Base-by-base conservation (phyloP, 2,113 vertebrate species). In the Ctenodactylus gundi region DNA sequence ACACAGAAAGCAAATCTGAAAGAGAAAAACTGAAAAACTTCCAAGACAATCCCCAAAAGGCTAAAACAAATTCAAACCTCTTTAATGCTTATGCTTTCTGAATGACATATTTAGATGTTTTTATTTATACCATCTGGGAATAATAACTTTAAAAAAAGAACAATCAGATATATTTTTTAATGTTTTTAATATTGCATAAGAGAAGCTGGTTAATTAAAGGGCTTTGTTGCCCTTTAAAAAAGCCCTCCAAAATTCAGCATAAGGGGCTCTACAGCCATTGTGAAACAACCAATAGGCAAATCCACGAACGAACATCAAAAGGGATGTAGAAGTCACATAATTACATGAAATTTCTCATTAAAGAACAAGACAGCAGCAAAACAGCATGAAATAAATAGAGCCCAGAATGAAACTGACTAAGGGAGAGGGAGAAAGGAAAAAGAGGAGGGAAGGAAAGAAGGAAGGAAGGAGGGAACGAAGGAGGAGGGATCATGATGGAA, bases 121-220 rank as follows among this genome's bases (percentile, higher is more conserved):
- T 90, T 83, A 88, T 58, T 96, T 60, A 90, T 75, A 51, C 41
- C 36, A 83, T 23, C 6, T 55, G 36, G 31, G 77, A 83, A 57
- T 34, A 95, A 86, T 55, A 67, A 90, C 27, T 77, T 93, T 68
- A 77, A 85, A 86, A 23, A 12, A 93, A 93, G 39, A 90, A 53
- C 1, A 60, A 93, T 31, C 25, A 80, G 44, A 75, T 44, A 67
- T 34, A 80, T 89, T 88, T 80, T 70, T n/a, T 64, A 85, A 72
- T 64, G 51, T 49, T 78, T 89, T 85, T 29, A 76, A 58, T 62
- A 31, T 57, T 88, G 31, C 44, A 84, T 55, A 62, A 78, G 93
- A 67, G 12, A 49, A 85, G 17, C 36, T 83, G 31, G 36, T 39
- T 90, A 67, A 4, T 70, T 84, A 67, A 92, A 84, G 2, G 2